Evolutionary conservation across 1,140 invertebrate species (phyloP), one percentile per base, ranked within the genome.

Genomic region (Mycetomoellerius zeteki): DNA sequence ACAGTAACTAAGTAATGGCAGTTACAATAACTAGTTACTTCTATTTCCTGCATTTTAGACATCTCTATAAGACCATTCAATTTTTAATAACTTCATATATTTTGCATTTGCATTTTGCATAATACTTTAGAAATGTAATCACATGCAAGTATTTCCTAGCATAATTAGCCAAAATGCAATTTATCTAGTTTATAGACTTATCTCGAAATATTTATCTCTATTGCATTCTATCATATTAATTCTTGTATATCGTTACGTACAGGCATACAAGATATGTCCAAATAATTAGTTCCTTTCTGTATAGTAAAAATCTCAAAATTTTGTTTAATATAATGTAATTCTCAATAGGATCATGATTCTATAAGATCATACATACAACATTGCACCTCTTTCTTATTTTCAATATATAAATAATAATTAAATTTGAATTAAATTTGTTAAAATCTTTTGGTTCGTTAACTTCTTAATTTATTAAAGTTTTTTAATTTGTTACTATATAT

Each of bases 31-130:
- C 10, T 43, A 43, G 8, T 43, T 43, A 43, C 37, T 43, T 43
- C 8, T 8, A 43, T 43, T 43, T 43, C 37, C 37, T 43, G 37
- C 8, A 43, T 43, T 43, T 81, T 54, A 81, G 19, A 56, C 16
- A 37, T 56, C 21, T 72, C 14, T 84, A 21, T 58, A 72, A 72
- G n/a, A 58, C 1, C 43, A 78, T 30, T 33, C 52, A 10, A 54
- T 71, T 81, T 81, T 30, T 10, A 33, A 65, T 69, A 33, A 67
- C 47, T 54, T 19, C n/a, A 16, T 30, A 81, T 81, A 16, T 58
- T 71, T 58, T 81, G 21, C 52, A 47, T 33, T 69, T 76, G 33
- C n/a, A 76, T 60, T 54, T 81, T 71, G 50, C 78, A 81, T 81
- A 81, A 81, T 81, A 81, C 1, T 27, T 81, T 54, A 71, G 5